A percentile compares a stretch with the other conserved stretches of the same genome.
Evolutionary conservation across 2,113 vertebrate species (phyloP).

Genomic region (Aythya baeri): DNA sequence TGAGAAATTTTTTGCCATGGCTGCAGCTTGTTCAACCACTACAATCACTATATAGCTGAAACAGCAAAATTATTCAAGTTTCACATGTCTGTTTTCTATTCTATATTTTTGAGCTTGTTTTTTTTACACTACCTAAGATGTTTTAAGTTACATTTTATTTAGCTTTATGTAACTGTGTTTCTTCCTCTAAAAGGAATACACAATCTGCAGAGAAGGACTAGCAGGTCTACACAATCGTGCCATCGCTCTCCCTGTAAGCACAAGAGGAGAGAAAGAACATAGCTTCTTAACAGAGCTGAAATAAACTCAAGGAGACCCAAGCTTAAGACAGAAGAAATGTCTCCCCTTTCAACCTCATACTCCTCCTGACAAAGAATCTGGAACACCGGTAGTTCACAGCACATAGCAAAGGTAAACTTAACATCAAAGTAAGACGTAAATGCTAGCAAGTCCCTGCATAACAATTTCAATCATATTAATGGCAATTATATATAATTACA

Average conservation of each 20-base stretch:
- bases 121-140: not conserved
- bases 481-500: not conserved
- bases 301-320: not conserved
- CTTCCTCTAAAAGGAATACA: not conserved
- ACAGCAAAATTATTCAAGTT: not conserved
- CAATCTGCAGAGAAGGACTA: not conserved
- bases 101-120: not conserved
- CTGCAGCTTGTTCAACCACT: not conserved
- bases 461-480: not conserved
- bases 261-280: not conserved
- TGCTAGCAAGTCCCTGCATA: not conserved
- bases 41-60: not conserved
- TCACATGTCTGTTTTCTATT: not conserved
- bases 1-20: not conserved
- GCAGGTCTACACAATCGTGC: not conserved
- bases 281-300: not conserved
- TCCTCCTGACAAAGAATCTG: not conserved
- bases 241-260: not conserved
- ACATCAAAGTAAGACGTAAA: not conserved
- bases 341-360: not conserved
- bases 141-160: not conserved
- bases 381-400: not conserved
- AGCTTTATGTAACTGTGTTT: not conserved
- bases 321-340: not conserved
- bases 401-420: not conserved